Conservation (phyloP, 2,888 invertebrate genomes). For the Meghimatium bilineatum region DNA sequence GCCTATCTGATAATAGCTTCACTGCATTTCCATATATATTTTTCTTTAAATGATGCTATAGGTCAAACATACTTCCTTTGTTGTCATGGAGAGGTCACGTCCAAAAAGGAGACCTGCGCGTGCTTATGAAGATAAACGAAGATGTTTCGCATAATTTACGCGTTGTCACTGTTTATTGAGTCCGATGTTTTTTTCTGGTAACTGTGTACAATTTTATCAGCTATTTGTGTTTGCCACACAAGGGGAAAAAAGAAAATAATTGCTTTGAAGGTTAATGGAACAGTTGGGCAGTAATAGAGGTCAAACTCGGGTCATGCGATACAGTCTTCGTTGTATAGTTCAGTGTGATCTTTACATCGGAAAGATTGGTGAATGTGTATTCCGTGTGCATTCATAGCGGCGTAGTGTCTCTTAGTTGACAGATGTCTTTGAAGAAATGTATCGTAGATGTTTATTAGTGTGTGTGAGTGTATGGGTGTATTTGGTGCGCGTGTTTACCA, state of each 20-base stretch:
- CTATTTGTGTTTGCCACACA: background rate
- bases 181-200: background rate
- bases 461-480: conserved; percentile 3
- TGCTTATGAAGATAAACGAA: too few relatives aligned
- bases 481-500: background rate
- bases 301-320: background rate
- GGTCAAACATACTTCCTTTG: too few relatives aligned
- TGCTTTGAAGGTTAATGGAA: background rate
- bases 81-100: too few relatives aligned
- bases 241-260: background rate
- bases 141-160: background rate
- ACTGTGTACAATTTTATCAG: background rate
- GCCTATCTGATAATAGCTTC: too few relatives aligned
- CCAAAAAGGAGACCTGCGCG: too few relatives aligned
- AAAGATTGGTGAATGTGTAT: too few relatives aligned
- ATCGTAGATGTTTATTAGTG: too few relatives aligned
- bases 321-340: background rate
- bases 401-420: background rate
- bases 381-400: background rate
- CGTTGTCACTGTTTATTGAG: background rate
- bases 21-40: too few relatives aligned
- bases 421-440: conserved; percentile 5
- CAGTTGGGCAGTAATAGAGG: background rate
- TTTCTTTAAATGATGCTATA: too few relatives aligned
- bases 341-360: background rate